Percentiles rank a stretch among this genome's conserved stretches.
phyloP scores from a whole-genome alignment of 2,888 invertebrate genomes.

The Drosophila phalerata region DNA sequence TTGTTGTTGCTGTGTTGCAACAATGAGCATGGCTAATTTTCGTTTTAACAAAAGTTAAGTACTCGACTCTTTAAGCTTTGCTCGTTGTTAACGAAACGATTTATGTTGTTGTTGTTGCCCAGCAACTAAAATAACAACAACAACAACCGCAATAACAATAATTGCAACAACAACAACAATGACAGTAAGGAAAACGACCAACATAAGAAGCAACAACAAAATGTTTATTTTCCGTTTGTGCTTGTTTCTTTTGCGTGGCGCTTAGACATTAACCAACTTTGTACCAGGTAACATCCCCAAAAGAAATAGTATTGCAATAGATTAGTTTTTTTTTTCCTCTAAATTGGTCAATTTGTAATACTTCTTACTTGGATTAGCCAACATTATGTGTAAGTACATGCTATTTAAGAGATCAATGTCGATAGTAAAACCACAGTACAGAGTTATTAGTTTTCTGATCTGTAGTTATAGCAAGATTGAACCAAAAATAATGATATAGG shows the following conservation, averaged over 20 bases:
- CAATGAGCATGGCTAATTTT: conserved; percentile 79
- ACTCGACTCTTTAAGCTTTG: conserved; percentile 65
- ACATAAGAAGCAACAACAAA: conserved; percentile 32
- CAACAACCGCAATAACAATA: conserved; percentile 24
- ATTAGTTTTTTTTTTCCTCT: conserved; percentile 6
- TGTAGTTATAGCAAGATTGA: neutral
- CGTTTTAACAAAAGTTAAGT: conserved; percentile 76
- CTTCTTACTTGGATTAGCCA: conserved; percentile 21
- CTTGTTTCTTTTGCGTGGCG: conserved; percentile 52
- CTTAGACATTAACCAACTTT: conserved; percentile 49
- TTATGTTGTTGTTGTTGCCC: conserved; percentile 35
- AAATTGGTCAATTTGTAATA: conserved; percentile 53
- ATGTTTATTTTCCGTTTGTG: conserved; percentile 34
- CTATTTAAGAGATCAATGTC: conserved; percentile 11
- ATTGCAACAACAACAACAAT: conserved; percentile 29
- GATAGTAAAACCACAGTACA: neutral
- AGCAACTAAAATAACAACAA: conserved; percentile 41
- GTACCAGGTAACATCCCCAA: conserved; percentile 27
- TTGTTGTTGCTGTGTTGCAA: conserved; percentile 68
- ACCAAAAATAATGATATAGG: neutral
- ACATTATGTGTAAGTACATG: conserved; percentile 31
- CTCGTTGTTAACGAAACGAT: conserved; percentile 67
- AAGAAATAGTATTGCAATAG: conserved; percentile 37
- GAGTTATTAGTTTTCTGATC: neutral
- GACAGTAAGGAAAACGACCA: conserved; percentile 30